These are phyloP conservation scores for Beris morrisii DNA, from an alignment of 2,888 invertebrate species.

Conservation along the genomic window DNA sequence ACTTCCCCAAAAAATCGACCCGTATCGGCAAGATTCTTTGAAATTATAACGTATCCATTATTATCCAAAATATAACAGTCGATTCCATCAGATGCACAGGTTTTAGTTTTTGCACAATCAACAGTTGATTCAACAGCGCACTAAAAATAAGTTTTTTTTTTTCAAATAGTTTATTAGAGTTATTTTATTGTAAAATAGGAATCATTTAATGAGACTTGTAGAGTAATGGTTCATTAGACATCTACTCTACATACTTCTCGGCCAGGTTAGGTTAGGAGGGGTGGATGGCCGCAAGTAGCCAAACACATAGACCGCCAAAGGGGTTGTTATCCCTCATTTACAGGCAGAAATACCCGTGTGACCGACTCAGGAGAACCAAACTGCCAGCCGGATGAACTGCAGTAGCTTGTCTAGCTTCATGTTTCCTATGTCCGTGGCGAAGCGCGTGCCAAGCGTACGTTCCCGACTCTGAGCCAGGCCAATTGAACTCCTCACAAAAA, in stretches of 20 bases:
- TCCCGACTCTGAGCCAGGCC: too few relatives aligned
- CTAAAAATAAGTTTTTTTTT: neutral
- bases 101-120: slow-evolving; percentile 58
- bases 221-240: neutral
- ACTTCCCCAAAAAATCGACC: slow-evolving; percentile 88
- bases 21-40: slow-evolving; percentile 70
- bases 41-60: slow-evolving; percentile 84
- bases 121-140: slow-evolving; percentile 30
- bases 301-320: too few relatives aligned
- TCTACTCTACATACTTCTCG: neutral
- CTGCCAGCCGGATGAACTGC: too few relatives aligned
- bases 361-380: too few relatives aligned
- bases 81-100: slow-evolving; percentile 67
- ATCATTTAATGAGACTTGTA: neutral
- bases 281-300: too few relatives aligned
- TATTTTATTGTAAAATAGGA: neutral
- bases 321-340: too few relatives aligned
- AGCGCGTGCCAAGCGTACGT: too few relatives aligned
- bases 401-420: too few relatives aligned
- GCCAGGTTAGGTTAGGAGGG: too few relatives aligned
- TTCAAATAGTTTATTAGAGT: neutral
- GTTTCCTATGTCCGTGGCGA: too few relatives aligned
- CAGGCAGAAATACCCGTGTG: too few relatives aligned
- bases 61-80: slow-evolving; percentile 87
- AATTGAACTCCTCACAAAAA: too few relatives aligned